phyloP scores from a whole-genome alignment of 1,140 invertebrate species.

The Drosophila ambigua region DNA sequence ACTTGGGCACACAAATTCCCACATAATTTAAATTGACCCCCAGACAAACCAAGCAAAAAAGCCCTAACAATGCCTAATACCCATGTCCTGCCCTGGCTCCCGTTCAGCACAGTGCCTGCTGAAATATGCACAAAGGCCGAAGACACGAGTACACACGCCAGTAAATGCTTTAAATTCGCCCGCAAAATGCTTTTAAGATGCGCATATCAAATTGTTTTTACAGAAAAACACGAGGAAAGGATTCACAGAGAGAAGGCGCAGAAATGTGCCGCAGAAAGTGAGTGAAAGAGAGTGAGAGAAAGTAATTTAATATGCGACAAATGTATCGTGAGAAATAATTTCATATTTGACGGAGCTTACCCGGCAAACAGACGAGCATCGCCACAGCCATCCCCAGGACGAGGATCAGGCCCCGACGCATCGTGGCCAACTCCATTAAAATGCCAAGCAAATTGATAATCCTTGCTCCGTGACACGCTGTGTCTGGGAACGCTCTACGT shows the following conservation, averaged over 20 bases:
- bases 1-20: conserved; percentile 13
- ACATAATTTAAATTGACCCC: conserved; percentile 50
- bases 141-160: conserved; percentile 39
- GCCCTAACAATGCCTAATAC: conserved; percentile 8
- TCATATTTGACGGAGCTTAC: conserved; percentile 65
- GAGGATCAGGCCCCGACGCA: conserved; percentile 56
- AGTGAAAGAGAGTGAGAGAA: background rate
- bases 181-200: conserved; percentile 58
- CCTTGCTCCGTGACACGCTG: conserved; percentile 44
- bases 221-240: conserved; percentile 8
- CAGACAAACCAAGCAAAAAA: conserved; percentile 31
- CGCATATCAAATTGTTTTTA: conserved; percentile 63
- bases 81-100: conserved; percentile 6
- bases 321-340: conserved; percentile 47
- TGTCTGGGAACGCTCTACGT: conserved; percentile 9
- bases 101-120: conserved; percentile 17
- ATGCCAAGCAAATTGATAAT: conserved; percentile 73
- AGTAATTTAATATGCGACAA: conserved; percentile 64
- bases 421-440: conserved; percentile 65
- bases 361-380: conserved; percentile 51
- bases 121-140: conserved; percentile 58
- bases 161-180: conserved; percentile 30
- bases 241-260: conserved; percentile 2
- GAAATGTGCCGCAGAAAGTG: background rate
- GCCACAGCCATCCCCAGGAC: conserved; percentile 22